phyloP scores from a whole-genome alignment of 2,797 vertebrate species.

The Labeo calbasu region DNA sequence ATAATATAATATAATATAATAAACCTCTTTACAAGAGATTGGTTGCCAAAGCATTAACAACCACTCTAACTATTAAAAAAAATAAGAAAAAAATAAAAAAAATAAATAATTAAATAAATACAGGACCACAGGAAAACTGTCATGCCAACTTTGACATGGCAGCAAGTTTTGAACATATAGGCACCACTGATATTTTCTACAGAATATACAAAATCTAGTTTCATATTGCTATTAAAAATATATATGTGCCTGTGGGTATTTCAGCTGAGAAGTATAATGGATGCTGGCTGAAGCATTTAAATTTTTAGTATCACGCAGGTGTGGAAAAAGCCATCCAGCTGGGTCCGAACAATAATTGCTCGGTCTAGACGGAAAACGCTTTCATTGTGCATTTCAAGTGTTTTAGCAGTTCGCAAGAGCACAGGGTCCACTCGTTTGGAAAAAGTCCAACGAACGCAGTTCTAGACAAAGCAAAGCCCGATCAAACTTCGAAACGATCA shows the following conservation, averaged over 20 bases:
- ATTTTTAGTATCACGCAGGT: background rate
- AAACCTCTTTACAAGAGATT: too few relatives aligned
- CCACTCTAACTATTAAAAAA: too few relatives aligned
- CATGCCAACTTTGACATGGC: background rate
- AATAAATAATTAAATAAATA: too few relatives aligned
- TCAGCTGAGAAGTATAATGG: background rate
- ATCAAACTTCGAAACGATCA: background rate
- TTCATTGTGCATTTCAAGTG: background rate
- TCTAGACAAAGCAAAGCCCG: background rate
- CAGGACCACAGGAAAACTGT: background rate
- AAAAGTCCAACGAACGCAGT: too few relatives aligned
- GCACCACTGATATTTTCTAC: background rate
- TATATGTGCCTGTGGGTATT: background rate
- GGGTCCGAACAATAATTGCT: background rate
- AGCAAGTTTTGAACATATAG: background rate
- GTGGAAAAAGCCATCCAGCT: constrained; percentile 12
- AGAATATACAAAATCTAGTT: background rate
- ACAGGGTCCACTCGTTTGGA: background rate
- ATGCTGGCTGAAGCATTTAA: background rate
- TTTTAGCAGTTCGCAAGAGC: background rate
- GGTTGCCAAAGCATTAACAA: too few relatives aligned
- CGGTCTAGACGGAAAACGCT: background rate
- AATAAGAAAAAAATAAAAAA: too few relatives aligned
- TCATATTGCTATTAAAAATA: background rate
- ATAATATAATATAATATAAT: too few relatives aligned